These are phyloP conservation scores for Sinopyrophorus schimmeli DNA, from an alignment of 2,888 invertebrate species.

Conservation along the genomic window DNA sequence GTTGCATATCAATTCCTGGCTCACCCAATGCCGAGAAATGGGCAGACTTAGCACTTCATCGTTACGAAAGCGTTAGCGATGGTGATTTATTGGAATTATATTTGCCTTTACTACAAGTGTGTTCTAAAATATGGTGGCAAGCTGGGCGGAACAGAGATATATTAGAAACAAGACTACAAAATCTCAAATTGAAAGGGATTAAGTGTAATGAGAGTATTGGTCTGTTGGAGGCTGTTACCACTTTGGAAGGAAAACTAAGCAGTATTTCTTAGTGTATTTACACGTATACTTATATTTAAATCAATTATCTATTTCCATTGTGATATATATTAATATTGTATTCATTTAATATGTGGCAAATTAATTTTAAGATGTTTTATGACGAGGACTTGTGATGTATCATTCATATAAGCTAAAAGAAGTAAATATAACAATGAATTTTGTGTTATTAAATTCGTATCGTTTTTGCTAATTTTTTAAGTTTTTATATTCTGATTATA, in stretches of 20 bases:
- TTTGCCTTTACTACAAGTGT: slow-evolving; percentile 68
- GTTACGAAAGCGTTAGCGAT: slow-evolving; percentile 74
- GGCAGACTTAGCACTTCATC: slow-evolving; percentile 69
- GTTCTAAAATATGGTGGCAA: slow-evolving; percentile 68
- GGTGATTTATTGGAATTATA: slow-evolving; percentile 70
- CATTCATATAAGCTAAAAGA: neutral
- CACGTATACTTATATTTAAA: neutral
- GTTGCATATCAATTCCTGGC: slow-evolving; percentile 56
- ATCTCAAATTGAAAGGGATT: slow-evolving; percentile 68
- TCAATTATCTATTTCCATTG: slow-evolving; percentile 1
- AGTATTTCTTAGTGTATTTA: slow-evolving; percentile 15
- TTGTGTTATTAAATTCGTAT: too few species aligned
- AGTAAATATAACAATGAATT: too few species aligned
- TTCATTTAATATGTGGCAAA: neutral
- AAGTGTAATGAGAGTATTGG: slow-evolving; percentile 64
- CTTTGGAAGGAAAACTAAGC: slow-evolving; percentile 53
- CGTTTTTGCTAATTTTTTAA: too few species aligned
- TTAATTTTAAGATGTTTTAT: slow-evolving; percentile 1
- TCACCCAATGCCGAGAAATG: slow-evolving; percentile 67
- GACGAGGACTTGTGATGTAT: neutral
- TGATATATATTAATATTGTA: slow-evolving; percentile 4
- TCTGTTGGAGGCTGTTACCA: slow-evolving; percentile 68
- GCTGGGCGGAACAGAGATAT: slow-evolving; percentile 65
- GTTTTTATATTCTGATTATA: too few species aligned
- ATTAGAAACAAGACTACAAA: slow-evolving; percentile 64